A percentile compares a stretch with the other conserved stretches of the same genome.
These are phyloP conservation scores for Vulpes ferrilata DNA, from an alignment of 2,113 vertebrate species.

Conservation along the genomic window DNA sequence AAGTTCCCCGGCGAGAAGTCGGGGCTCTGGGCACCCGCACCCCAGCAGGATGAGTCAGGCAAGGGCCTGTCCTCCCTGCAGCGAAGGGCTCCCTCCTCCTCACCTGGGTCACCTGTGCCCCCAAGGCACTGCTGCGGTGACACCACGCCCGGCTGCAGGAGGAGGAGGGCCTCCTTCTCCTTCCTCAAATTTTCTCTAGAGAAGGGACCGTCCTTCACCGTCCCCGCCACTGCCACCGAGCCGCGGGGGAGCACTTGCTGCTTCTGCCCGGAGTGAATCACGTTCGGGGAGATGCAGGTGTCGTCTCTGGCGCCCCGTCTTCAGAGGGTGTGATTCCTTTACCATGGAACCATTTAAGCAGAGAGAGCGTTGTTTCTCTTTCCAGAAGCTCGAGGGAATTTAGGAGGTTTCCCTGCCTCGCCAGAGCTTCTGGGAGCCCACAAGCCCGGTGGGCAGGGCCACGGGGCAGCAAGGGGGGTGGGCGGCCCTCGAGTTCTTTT, in stretches of 20 bases:
- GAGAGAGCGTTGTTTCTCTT: not conserved
- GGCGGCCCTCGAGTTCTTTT: not conserved
- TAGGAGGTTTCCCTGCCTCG: not conserved
- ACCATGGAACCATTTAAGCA: not conserved
- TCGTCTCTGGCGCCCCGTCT: not conserved
- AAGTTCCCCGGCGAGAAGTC: not conserved
- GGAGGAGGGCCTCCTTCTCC: not conserved
- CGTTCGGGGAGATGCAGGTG: not conserved
- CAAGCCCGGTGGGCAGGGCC: not conserved
- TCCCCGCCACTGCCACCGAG: not conserved
- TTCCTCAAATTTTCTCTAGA: not conserved
- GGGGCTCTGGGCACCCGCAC: no score
- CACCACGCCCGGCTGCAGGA: not conserved
- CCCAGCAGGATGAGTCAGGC: not conserved
- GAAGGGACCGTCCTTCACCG: not conserved
- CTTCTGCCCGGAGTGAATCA: not conserved
- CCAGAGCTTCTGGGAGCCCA: not conserved
- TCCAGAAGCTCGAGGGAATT: not conserved
- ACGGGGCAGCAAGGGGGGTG: not conserved
- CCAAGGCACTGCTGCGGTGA: not conserved
- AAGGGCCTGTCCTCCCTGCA: not conserved
- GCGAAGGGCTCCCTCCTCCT: not conserved
- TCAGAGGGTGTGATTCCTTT: not conserved
- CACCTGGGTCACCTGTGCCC: not conserved
- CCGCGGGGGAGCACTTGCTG: not conserved